Evolutionary conservation across 2,797 vertebrate species (phyloP).

Genomic region (Squalus acanthias): DNA sequence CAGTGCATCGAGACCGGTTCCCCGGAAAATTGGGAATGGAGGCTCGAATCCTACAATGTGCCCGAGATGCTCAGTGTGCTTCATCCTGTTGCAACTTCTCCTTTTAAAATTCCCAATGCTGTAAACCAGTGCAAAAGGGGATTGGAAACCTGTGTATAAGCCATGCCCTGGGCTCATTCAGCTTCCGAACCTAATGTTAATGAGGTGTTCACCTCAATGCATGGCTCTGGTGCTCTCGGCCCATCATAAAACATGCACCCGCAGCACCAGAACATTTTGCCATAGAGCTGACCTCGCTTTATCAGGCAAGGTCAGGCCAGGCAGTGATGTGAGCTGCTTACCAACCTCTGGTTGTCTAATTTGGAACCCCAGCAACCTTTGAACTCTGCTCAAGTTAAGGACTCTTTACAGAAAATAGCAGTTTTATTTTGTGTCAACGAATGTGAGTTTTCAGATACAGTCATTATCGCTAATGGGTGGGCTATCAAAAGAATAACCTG

Average conservation of each 20-base stretch:
- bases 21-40: too few relatives aligned
- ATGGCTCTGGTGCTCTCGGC: neutral
- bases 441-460: neutral
- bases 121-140: neutral
- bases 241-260: neutral
- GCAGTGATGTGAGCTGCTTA: too few relatives aligned
- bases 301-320: neutral
- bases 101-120: too few relatives aligned
- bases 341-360: neutral
- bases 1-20: neutral
- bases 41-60: neutral
- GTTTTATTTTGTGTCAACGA: neutral
- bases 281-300: neutral
- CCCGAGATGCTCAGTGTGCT: neutral
- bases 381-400: neutral
- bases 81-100: too few relatives aligned
- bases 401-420: neutral
- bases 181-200: too few relatives aligned
- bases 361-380: neutral
- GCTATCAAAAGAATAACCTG: neutral
- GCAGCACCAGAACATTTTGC: neutral
- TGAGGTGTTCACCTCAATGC: neutral
- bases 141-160: neutral
- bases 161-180: neutral
- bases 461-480: neutral